These are phyloP conservation scores for Ophthalmolycus amberensis DNA, from an alignment of 2,113 vertebrate species.

Conservation along the genomic window DNA sequence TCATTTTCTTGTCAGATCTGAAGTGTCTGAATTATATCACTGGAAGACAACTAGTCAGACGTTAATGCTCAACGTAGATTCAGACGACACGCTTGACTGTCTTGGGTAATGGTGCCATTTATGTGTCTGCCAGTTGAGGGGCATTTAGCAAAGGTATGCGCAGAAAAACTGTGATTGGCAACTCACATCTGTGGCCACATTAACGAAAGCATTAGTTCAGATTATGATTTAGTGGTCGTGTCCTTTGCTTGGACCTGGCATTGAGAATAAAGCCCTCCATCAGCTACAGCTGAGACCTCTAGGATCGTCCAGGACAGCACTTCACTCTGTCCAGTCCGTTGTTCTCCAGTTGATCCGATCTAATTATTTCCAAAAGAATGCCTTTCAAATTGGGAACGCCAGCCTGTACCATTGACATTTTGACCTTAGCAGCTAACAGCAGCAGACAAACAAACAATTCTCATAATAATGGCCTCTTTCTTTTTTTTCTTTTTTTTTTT, in stretches of 20 bases:
- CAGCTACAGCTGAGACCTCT: constrained; percentile 39
- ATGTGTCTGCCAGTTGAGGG: constrained; percentile 65
- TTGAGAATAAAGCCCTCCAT: constrained; percentile 28
- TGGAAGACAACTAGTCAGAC: constrained; percentile 57
- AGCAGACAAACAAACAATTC: constrained; percentile 77
- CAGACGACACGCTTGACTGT: constrained; percentile 77
- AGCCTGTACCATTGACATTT: constrained; percentile 64
- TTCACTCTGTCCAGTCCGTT: constrained; percentile 28
- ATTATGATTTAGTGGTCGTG: constrained; percentile 27
- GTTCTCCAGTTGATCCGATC: constrained; percentile 50
- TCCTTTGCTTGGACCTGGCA: constrained; percentile 47
- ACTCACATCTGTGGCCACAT: constrained; percentile 43
- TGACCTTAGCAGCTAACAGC: constrained; percentile 73
- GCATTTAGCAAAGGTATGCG: constrained; percentile 68
- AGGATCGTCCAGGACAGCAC: constrained; percentile 28
- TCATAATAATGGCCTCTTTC: constrained; percentile 60
- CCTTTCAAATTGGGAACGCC: constrained; percentile 64
- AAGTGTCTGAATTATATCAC: constrained; percentile 80
- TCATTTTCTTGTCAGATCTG: constrained; percentile 80
- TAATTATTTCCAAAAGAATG: constrained; percentile 62
- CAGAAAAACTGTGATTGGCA: constrained; percentile 38
- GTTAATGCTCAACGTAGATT: constrained; percentile 58
- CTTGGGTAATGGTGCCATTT: constrained; percentile 80
- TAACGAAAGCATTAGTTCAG: constrained; percentile 47
- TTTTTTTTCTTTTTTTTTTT: background rate